Conservation (phyloP, 2,888 invertebrate genomes). For the Steinernema scapterisci region DNA sequence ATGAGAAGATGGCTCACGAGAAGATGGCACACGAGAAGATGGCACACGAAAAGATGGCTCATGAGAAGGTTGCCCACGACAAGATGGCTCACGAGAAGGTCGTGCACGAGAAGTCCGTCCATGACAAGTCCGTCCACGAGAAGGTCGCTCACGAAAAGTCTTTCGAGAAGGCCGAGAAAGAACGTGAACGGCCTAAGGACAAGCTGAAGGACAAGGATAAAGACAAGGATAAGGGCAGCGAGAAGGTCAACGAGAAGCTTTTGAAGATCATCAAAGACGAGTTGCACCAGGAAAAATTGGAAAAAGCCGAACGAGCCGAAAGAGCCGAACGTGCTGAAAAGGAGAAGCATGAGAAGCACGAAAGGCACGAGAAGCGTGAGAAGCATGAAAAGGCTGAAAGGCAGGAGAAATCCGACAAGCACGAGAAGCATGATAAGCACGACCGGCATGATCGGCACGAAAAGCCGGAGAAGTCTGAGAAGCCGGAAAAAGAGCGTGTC, state of each 20-base stretch:
- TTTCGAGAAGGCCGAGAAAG: no score
- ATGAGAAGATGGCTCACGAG: not conserved
- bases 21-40: conserved; percentile 13
- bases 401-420: not conserved
- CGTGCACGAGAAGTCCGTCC: conserved; percentile 1
- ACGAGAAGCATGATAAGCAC: no score
- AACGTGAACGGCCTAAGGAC: not conserved
- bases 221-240: conserved; percentile 16
- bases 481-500: not conserved
- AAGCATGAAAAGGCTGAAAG: conserved; percentile 5
- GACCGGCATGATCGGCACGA: no score
- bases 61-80: not conserved
- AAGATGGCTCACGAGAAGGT: no score
- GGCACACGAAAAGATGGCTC: not conserved
- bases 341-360: conserved; percentile 38
- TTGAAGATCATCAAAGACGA: not conserved
- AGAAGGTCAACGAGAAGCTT: not conserved
- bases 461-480: no score
- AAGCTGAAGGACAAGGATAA: conserved; percentile 25
- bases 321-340: not conserved
- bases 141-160: not conserved
- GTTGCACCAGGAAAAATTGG: not conserved
- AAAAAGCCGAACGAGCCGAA: conserved; percentile 27
- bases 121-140: conserved; percentile 25
- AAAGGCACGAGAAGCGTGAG: conserved; percentile 34